phyloP scores from a whole-genome alignment of 2,797 vertebrate genomes.

The Pangasius macronema region DNA sequence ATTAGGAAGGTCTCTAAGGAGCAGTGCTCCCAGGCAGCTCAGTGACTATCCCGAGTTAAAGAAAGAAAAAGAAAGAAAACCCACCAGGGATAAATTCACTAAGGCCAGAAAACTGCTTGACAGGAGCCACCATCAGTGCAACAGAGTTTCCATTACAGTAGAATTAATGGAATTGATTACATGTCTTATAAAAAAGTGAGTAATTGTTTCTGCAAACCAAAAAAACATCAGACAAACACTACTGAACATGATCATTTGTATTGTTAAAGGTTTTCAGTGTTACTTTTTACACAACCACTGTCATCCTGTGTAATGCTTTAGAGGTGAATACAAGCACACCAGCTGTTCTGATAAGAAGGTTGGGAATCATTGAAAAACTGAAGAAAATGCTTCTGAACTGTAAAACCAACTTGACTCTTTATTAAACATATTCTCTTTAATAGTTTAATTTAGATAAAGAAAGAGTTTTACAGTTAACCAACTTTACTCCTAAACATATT shows the following conservation, averaged over 20 bases:
- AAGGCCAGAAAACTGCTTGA: not conserved
- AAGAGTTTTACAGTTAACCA: not conserved
- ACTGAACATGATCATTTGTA: not conserved
- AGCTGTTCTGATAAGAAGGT: not conserved
- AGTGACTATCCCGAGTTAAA: no score
- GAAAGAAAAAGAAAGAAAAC: no score
- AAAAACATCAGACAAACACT: not conserved
- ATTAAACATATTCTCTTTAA: not conserved
- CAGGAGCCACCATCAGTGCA: not conserved
- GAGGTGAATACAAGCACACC: not conserved
- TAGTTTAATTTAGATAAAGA: not conserved
- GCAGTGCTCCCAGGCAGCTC: no score
- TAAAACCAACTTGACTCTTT: not conserved
- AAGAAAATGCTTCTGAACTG: not conserved
- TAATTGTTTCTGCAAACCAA: not conserved
- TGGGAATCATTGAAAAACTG: not conserved
- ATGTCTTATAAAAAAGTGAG: not conserved
- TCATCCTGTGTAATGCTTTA: not conserved
- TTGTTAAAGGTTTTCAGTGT: not conserved
- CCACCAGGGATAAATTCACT: not conserved
- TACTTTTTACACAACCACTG: not conserved
- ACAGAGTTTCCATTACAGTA: not conserved
- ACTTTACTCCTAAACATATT: not conserved
- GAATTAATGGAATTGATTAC: not conserved
- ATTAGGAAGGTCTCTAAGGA: not conserved